A percentile compares a stretch with the other conserved stretches of the same genome.
phyloP scores from a whole-genome alignment of 2,113 vertebrate genomes.

The Oenanthe oenanthe region DNA sequence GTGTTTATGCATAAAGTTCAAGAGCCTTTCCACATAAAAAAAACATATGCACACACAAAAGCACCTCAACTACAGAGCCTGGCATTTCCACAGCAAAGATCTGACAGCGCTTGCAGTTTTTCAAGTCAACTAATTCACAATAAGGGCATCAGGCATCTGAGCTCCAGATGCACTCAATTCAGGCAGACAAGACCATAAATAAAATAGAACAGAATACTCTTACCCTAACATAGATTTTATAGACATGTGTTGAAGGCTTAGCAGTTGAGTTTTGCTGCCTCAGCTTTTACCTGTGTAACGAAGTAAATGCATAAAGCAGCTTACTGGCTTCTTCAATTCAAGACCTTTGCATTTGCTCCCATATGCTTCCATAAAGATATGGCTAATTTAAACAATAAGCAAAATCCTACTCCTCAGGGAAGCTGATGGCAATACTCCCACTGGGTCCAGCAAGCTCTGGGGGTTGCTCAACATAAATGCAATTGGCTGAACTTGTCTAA shows the following conservation, averaged over 20 bases:
- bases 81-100: constrained; percentile 30
- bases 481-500: neutral
- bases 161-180: constrained; percentile 52
- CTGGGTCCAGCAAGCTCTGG: neutral
- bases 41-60: neutral
- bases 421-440: neutral
- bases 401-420: neutral
- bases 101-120: neutral
- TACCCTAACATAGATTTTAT: neutral
- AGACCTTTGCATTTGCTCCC: neutral
- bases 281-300: constrained; percentile 31
- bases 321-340: neutral
- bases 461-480: neutral
- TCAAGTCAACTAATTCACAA: constrained; percentile 8
- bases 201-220: constrained; percentile 7
- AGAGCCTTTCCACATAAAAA: constrained; percentile 7
- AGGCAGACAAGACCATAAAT: constrained; percentile 15
- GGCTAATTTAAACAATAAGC: neutral
- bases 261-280: constrained; percentile 8
- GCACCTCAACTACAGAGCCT: neutral
- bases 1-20: constrained; percentile 16
- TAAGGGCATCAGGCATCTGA: constrained; percentile 19
- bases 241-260: neutral
- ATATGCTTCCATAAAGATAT: neutral
- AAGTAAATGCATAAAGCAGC: neutral